Conservation (phyloP, 2,888 invertebrate genomes). For the Ophion ventricosus region DNA sequence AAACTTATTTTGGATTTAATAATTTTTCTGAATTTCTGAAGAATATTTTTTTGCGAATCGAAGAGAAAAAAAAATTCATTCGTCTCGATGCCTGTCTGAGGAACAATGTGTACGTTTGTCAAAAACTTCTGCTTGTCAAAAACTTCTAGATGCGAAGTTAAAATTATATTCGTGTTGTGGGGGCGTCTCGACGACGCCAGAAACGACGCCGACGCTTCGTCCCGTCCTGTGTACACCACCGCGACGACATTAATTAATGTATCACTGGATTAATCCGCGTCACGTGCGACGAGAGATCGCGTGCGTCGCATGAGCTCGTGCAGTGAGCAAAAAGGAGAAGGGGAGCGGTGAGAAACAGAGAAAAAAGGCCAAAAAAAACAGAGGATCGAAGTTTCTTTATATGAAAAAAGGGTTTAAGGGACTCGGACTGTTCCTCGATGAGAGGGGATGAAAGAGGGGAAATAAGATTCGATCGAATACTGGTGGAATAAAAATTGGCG, state of each 20-base stretch:
- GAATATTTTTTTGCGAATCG: background rate
- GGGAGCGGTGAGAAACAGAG: background rate
- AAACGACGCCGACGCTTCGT: constrained; percentile 41
- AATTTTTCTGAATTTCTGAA: background rate
- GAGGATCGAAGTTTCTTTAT: constrained; percentile 51
- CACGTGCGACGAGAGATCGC: constrained; percentile 62
- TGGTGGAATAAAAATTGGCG: background rate
- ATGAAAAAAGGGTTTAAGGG: constrained; percentile 8
- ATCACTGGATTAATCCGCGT: constrained; percentile 64
- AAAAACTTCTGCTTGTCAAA: constrained; percentile 52
- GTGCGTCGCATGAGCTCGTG: constrained; percentile 57
- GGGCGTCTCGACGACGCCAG: constrained; percentile 60
- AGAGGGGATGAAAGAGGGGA: background rate
- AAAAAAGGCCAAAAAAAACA: constrained; percentile 24
- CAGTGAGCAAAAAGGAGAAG: constrained; percentile 43
- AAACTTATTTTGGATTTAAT: background rate
- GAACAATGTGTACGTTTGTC: constrained; percentile 16
- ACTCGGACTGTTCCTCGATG: background rate
- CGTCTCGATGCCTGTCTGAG: background rate
- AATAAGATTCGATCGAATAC: background rate
- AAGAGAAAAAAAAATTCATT: constrained; percentile 15
- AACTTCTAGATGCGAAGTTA: constrained; percentile 33
- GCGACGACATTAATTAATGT: constrained; percentile 67
- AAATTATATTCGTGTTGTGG: constrained; percentile 52
- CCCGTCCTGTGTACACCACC: constrained; percentile 34